These are phyloP conservation scores for Periplaneta americana DNA, from an alignment of 1,140 invertebrate species.

Conservation along the genomic window DNA sequence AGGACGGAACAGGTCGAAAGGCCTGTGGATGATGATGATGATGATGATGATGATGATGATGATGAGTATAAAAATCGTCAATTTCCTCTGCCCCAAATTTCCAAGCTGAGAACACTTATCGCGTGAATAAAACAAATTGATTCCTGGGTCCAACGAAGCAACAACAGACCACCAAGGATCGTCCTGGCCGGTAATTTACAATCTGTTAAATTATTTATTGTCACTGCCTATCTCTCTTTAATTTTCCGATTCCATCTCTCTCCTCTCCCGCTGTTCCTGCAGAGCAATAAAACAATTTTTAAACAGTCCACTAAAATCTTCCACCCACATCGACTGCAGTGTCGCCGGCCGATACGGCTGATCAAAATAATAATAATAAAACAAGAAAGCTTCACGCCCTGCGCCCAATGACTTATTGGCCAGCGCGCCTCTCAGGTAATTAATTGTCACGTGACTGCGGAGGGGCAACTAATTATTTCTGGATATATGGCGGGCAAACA, in stretches of 20 bases:
- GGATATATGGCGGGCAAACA: not conserved
- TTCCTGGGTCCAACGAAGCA: too few relatives aligned
- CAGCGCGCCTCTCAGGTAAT: not conserved
- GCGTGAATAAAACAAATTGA: too few relatives aligned
- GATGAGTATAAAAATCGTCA: too few relatives aligned
- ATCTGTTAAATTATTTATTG: not conserved
- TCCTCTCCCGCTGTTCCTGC: not conserved
- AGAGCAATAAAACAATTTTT: not conserved
- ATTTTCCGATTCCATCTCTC: not conserved
- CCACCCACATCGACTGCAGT: not conserved
- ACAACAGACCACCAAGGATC: too few relatives aligned
- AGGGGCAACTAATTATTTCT: not conserved
- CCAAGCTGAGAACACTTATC: too few relatives aligned
- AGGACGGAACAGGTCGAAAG: too few relatives aligned
- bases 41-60: too few relatives aligned
- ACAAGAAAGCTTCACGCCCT: too few relatives aligned
- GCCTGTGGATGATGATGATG: too few relatives aligned
- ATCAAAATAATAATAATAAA: not conserved
- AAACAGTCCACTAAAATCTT: not conserved
- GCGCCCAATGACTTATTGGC: not conserved
- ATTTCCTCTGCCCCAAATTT: too few relatives aligned
- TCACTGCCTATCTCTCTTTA: not conserved
- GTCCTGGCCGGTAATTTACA: not conserved
- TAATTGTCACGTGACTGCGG: not conserved
- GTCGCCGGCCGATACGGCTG: not conserved